A percentile compares a stretch with the other conserved stretches of the same genome.
These are phyloP conservation scores for Homarus americanus DNA, from an alignment of 1,140 invertebrate genomes.

Conservation along the genomic window DNA sequence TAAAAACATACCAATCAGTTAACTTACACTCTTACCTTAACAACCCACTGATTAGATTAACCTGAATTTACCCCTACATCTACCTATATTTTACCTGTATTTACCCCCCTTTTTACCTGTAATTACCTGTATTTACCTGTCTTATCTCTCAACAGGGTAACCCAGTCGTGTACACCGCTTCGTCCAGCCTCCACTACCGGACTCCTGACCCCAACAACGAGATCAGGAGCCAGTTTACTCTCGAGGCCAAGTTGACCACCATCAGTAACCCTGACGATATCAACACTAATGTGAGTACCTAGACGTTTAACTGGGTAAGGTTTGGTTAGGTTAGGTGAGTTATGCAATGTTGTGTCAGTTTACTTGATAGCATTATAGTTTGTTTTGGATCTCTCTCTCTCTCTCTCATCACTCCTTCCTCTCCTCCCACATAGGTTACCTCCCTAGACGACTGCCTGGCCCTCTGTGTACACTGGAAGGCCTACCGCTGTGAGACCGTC, in stretches of 20 bases:
- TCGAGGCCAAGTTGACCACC: conserved; percentile 1
- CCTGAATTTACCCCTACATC: not conserved
- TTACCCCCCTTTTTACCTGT: not conserved
- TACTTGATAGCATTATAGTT: no score
- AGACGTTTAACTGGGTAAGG: not conserved
- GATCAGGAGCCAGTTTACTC: conserved; percentile 45
- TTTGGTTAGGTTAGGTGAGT: not conserved
- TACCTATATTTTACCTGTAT: not conserved
- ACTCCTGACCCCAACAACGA: conserved; percentile 60
- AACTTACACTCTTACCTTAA: no score
- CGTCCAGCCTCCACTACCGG: conserved; percentile 28
- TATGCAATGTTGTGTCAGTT: not conserved
- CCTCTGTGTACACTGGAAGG: conserved; percentile 32
- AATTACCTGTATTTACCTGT: not conserved
- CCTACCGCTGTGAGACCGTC: conserved; percentile 59
- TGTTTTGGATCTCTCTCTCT: not conserved
- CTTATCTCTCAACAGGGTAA: not conserved
- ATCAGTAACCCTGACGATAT: conserved; percentile 19
- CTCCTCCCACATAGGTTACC: not conserved
- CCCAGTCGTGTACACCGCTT: conserved; percentile 11
- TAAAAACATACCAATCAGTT: not conserved
- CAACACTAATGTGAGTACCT: not conserved
- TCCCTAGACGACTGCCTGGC: conserved; percentile 40
- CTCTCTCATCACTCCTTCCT: not conserved
- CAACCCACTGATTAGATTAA: not conserved